Conservation (phyloP, 2,797 vertebrate genomes). For the Caiman crocodilus region DNA sequence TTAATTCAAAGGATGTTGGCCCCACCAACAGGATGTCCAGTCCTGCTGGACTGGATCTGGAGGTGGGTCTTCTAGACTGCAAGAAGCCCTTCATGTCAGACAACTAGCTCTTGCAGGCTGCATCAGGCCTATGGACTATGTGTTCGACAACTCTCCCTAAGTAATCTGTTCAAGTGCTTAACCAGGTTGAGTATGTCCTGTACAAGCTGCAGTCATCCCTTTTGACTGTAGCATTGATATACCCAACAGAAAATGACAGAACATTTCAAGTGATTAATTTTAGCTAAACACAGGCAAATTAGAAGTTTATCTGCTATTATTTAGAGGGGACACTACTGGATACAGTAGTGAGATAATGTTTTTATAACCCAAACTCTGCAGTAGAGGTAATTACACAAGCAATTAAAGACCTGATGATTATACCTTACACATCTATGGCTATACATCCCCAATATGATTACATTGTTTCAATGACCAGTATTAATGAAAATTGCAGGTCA, state of each 20-base stretch:
- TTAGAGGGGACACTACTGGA: neutral
- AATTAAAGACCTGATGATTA: neutral
- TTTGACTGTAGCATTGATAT: neutral
- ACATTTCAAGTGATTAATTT: neutral
- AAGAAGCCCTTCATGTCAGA: too few species aligned
- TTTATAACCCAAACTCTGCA: neutral
- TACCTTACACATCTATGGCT: neutral
- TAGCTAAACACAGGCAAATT: neutral
- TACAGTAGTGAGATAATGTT: neutral
- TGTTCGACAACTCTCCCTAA: too few species aligned
- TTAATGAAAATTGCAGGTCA: neutral
- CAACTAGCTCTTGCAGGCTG: too few species aligned
- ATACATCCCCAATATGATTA: fast-evolving
- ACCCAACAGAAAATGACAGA: neutral
- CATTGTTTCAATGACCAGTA: neutral
- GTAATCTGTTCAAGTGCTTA: neutral
- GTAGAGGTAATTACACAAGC: neutral
- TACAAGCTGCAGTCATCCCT: neutral
- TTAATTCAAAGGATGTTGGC: too few species aligned
- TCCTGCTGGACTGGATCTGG: too few species aligned
- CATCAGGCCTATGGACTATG: too few species aligned
- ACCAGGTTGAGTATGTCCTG: neutral
- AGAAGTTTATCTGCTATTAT: neutral
- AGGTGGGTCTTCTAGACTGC: too few species aligned
- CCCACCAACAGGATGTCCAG: too few species aligned